Conservation (phyloP, 2,797 vertebrate species). For the Enoplosus armatus region DNA sequence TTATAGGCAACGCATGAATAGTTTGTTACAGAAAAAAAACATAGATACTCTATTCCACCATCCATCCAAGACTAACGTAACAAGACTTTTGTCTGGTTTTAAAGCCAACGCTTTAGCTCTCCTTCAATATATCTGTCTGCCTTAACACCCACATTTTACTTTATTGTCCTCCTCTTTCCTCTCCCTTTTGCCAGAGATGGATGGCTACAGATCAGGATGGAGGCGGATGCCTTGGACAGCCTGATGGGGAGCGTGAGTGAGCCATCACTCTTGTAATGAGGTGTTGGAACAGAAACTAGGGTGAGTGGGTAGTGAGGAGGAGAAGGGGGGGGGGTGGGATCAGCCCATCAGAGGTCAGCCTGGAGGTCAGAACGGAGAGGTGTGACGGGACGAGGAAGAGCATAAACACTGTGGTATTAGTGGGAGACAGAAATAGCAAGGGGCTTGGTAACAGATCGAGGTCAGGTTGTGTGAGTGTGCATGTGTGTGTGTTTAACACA, state of each 20-base stretch:
- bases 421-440: conserved; percentile 50
- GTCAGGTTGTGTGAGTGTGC: conserved; percentile 45
- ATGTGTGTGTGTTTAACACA: conserved; percentile 41
- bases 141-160: conserved; percentile 38
- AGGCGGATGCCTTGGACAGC: conserved; percentile 53
- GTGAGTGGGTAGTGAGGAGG: conserved; percentile 42
- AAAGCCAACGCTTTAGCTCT: conserved; percentile 23
- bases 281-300: conserved; percentile 52
- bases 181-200: conserved; percentile 58
- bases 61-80: conserved; percentile 22
- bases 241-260: conserved; percentile 59
- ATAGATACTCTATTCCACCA: neutral
- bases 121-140: conserved; percentile 45
- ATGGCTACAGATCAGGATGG: conserved; percentile 58
- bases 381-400: conserved; percentile 31
- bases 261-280: conserved; percentile 78
- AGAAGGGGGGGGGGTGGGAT: conserved; percentile 9
- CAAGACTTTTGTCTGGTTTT: conserved; percentile 29
- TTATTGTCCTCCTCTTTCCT: conserved; percentile 30
- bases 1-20: conserved; percentile 5
- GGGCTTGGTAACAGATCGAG: conserved; percentile 45
- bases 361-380: conserved; percentile 48
- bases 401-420: conserved; percentile 48
- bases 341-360: conserved; percentile 48
- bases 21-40: conserved; percentile 8